These are phyloP conservation scores for Phortica okadai DNA, from an alignment of 2,888 invertebrate genomes.

Conservation along the genomic window DNA sequence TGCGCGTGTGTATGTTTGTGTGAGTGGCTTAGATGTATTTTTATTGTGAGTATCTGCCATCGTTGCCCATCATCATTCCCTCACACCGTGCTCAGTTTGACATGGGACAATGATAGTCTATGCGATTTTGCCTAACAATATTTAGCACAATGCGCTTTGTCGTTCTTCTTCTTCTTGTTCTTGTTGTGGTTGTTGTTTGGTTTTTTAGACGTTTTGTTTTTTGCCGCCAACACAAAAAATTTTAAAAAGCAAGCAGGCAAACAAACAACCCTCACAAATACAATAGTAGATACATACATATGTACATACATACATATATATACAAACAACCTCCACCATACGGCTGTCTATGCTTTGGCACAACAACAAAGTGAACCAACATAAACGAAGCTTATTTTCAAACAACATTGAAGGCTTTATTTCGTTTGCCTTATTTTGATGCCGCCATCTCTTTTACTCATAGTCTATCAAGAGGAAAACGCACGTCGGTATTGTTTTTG, in stretches of 20 bases:
- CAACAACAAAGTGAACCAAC: not conserved
- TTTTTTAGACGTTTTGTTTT: not conserved
- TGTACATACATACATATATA: not conserved
- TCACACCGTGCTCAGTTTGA: conserved; percentile 1
- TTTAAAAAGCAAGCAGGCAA: conserved; percentile 1
- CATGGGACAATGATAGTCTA: conserved; percentile 6
- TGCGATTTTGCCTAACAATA: not conserved
- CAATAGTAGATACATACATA: not conserved
- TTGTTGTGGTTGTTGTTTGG: not conserved
- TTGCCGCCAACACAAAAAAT: conserved; percentile 4
- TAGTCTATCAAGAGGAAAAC: not conserved
- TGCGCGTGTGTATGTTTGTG: not conserved
- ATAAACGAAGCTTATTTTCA: not conserved
- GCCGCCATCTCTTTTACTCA: not conserved
- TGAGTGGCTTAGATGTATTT: not conserved
- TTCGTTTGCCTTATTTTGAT: not conserved
- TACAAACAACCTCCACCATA: not conserved
- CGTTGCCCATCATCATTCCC: not conserved
- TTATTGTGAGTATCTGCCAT: not conserved
- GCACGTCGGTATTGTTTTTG: not conserved
- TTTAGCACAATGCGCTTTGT: conserved; percentile 3
- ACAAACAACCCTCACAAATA: not conserved
- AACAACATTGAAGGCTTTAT: not conserved
- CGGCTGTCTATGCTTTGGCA: not conserved
- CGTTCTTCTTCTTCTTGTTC: not conserved